Base-by-base conservation (phyloP, 1,140 invertebrate genomes). In the Meloidogyne hapla region DNA sequence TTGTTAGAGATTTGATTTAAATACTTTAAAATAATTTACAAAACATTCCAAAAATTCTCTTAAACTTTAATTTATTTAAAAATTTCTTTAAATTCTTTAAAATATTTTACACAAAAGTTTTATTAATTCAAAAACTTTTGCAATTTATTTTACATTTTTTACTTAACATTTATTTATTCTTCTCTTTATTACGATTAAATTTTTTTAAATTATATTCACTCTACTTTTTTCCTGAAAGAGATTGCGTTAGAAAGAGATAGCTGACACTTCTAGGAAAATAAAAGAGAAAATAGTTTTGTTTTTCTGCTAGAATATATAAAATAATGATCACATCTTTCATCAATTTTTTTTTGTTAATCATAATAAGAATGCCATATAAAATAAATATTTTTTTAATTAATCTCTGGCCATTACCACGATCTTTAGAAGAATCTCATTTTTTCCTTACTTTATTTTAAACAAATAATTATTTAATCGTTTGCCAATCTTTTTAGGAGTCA, bases 121-220 rank as follows among this genome's bases (percentile, higher is more conserved):
- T 56, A 8, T 56, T 8, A 6, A 56, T 56, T 56, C 18, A 56
- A 56, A 56, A 56, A 56, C n/a, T 15, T 56, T 13, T 13, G 33
- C 33, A 33, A 5, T 33, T 33, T 33, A 33, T 33, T 33, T 33
- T 33, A 33, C 33, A 33, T 33, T 5, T 33, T 33, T n/a, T n/a
- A n/a, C n/a, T n/a, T n/a, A n/a, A n/a, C n/a, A n/a, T n/a, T n/a
- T n/a, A n/a, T n/a, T n/a, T n/a, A n/a, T 8, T 5, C 33, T 48
- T 48, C 45, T 48, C 45, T 56, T n/a, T 56, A 56, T 56, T 56
- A 56, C 48, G 48, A 56, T 56, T 56, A 56, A n/a, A 33, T 56
- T 56, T n/a, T 56, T 56, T 56, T 56, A 56, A 56, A 56, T 56
- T 56, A 33, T 33, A 56, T 56, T 56, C 48, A n/a, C 3, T 18